A percentile compares a stretch with the other conserved stretches of the same genome.
These are phyloP conservation scores for Cheirogaleus medius DNA, from an alignment of 2,113 vertebrate genomes.

Conservation along the genomic window DNA sequence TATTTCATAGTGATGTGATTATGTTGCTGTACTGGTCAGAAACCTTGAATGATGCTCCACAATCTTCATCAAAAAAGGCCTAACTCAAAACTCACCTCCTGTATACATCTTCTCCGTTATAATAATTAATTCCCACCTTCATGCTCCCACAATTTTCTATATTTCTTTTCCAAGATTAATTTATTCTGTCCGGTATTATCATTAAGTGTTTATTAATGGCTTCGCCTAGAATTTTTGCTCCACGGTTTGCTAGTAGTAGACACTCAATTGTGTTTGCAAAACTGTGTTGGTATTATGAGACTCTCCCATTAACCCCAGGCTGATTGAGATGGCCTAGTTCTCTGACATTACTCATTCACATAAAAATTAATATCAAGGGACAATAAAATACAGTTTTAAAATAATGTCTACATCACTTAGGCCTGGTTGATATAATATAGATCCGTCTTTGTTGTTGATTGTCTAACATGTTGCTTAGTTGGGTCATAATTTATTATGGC, in stretches of 20 bases:
- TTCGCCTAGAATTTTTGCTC: background rate
- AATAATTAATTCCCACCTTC: background rate
- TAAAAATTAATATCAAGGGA: background rate
- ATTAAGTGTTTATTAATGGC: background rate
- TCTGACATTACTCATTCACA: background rate
- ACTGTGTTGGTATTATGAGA: background rate
- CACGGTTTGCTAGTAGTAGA: background rate
- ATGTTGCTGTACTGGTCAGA: background rate
- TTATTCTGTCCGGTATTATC: background rate
- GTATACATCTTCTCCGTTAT: background rate
- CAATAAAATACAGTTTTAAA: constrained; percentile 43
- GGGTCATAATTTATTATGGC: constrained; percentile 59
- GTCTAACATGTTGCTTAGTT: background rate
- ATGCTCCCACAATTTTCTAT: background rate
- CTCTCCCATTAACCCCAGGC: background rate
- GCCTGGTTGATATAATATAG: constrained; percentile 33
- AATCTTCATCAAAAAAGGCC: background rate
- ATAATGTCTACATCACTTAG: background rate
- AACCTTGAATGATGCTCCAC: background rate
- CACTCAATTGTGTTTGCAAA: background rate
- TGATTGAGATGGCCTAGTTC: background rate
- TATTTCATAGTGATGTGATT: background rate
- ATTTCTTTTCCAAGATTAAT: background rate
- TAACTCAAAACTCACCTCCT: background rate
- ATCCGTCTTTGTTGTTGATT: constrained; percentile 15